Evolutionary conservation across 2,888 invertebrate species (phyloP).

Genomic region (Conops quadrifasciatus): DNA sequence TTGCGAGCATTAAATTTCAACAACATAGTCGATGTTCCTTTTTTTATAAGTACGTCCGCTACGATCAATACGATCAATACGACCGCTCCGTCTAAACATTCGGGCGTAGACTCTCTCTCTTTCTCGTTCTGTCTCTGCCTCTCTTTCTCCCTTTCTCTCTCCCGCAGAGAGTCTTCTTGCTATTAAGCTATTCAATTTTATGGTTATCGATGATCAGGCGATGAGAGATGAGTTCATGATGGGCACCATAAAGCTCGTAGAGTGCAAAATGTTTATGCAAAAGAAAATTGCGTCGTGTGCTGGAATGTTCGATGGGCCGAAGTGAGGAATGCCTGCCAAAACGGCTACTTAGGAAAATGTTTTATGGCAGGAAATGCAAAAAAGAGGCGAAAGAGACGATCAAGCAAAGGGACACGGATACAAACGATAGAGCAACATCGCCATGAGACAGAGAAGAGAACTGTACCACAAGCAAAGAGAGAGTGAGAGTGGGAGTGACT

Average conservation of each 20-base stretch:
- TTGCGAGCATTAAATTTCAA: slow-evolving; percentile 25
- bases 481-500: too few relatives aligned
- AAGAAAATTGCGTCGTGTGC: background rate
- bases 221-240: slow-evolving; percentile 34
- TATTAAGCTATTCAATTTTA: slow-evolving; percentile 37
- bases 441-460: too few relatives aligned
- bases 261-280: slow-evolving; percentile 21
- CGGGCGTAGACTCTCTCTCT: too few relatives aligned
- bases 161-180: background rate
- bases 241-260: background rate
- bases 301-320: background rate
- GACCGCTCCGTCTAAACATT: too few relatives aligned
- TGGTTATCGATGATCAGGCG: slow-evolving; percentile 35
- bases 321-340: background rate
- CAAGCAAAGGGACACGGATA: background rate
- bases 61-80: background rate
- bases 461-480: too few relatives aligned
- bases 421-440: too few relatives aligned
- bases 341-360: background rate
- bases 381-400: background rate
- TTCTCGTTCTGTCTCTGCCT: background rate
- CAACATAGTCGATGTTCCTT: background rate
- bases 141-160: slow-evolving; percentile 5
- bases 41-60: background rate
- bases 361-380: slow-evolving; percentile 16